Evolutionary conservation across 2,888 invertebrate genomes (phyloP), one percentile per base, ranked within the genome.

Genomic region (Agrochola circellaris): DNA sequence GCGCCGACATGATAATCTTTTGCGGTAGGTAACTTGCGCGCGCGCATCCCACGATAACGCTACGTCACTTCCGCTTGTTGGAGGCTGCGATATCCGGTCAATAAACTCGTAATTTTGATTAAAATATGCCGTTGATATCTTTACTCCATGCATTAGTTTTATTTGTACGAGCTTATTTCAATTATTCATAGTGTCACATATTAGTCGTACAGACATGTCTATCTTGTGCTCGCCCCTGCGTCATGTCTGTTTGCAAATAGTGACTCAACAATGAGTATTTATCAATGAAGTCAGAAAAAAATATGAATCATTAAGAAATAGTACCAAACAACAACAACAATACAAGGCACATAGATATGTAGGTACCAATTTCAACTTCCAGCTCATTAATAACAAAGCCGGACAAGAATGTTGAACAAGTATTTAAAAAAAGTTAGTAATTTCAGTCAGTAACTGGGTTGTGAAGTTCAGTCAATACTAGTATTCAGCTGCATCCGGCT

Each of bases 11-110:
- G 64, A 74, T 86, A 72, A 88, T 87, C 88, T 81, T 73, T 82
- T 67, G 81, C 85, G 79, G 83, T 77, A 73, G 79, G 83, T 77
- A 73, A 83, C 79, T 58, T 77, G 89, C 87, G 89, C 85, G 84
- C 84, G 88, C 87, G 89, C 91, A 91, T 90, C 89, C 83, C 87
- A 88, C 82, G 92, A 89, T 89, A 85, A 87, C 80, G 83, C 83
- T 11, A 89, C 90, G 90, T 90, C 90, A 90, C 87, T 93, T 93
- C 94, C 94, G 92, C 75, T 77, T 75, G 78, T 75, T 82, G 84
- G 90, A 92, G 91, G 89, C 91, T 92, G 88, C 89, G 90, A 91
- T 90, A 91, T 93, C 93, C 93, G 93, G 91, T 89, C 92, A 91
- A 90, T 89, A 91, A 88, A 90, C 89, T 86, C 81, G 45, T 82